These are phyloP conservation scores for Adelphocoris suturalis DNA, from an alignment of 2,888 invertebrate genomes.

Conservation along the genomic window DNA sequence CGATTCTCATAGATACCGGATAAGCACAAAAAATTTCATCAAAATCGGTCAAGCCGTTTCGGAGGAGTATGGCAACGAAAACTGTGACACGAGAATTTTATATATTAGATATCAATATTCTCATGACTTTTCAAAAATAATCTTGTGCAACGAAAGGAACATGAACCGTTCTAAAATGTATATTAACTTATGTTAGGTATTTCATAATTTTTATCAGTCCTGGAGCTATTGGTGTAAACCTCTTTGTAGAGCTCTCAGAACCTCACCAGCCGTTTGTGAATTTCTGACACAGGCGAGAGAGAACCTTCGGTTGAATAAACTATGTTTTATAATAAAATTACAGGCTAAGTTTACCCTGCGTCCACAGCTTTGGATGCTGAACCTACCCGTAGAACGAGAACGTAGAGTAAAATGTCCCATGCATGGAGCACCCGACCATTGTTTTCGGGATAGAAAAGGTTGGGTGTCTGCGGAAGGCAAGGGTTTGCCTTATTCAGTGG, in stretches of 20 bases:
- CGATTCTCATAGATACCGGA: too few relatives aligned
- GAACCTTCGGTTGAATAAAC: constrained; percentile 9
- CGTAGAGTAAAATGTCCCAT: not conserved
- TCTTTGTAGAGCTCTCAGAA: not conserved
- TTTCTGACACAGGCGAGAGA: not conserved
- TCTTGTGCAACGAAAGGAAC: too few relatives aligned
- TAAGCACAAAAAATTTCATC: too few relatives aligned
- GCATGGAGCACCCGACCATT: not conserved
- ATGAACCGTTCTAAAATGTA: too few relatives aligned
- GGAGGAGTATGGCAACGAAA: too few relatives aligned
- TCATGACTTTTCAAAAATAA: too few relatives aligned
- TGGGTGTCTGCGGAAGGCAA: not conserved
- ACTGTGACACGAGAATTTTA: too few relatives aligned
- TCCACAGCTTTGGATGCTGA: not conserved
- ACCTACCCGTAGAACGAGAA: not conserved
- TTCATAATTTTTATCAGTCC: too few relatives aligned
- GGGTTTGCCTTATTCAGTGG: constrained; percentile 57
- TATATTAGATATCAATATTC: too few relatives aligned
- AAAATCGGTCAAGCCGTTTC: too few relatives aligned
- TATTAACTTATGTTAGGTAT: too few relatives aligned
- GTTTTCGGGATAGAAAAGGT: constrained; percentile 6
- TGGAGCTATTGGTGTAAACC: not conserved
- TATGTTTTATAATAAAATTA: constrained; percentile 31
- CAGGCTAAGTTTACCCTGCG: not conserved
- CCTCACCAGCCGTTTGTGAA: not conserved